These are phyloP conservation scores for Bovichtus diacanthus DNA, from an alignment of 2,797 vertebrate genomes.

Conservation along the genomic window DNA sequence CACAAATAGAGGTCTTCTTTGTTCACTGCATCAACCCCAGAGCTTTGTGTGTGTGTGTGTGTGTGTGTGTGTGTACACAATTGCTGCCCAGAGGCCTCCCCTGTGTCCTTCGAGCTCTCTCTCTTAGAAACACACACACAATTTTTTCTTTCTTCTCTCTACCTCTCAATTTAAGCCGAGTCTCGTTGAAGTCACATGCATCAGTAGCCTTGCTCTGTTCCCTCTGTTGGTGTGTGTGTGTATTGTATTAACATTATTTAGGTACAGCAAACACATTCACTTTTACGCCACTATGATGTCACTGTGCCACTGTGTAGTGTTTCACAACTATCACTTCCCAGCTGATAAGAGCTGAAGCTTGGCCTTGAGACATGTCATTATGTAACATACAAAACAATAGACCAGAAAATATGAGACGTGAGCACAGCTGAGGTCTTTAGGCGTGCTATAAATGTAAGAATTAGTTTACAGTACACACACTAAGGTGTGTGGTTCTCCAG, in stretches of 20 bases:
- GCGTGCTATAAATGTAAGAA: not conserved
- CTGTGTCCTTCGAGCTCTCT: conserved; percentile 1
- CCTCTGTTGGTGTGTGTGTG: not conserved
- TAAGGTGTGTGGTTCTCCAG: not conserved
- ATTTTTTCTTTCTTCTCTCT: too few species aligned
- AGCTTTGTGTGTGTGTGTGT: conserved; percentile 22
- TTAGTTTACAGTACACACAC: not conserved
- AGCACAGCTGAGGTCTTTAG: not conserved
- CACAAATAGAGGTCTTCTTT: conserved; percentile 81
- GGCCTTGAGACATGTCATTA: conserved; percentile 17
- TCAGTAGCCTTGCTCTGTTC: conserved; percentile 15
- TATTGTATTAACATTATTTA: too few species aligned
- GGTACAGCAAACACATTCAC: too few species aligned
- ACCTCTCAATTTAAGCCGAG: too few species aligned
- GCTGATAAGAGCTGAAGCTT: conserved; percentile 35
- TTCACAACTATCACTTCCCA: conserved; percentile 16
- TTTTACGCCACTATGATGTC: not conserved
- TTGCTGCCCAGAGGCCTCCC: conserved; percentile 15
- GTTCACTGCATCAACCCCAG: conserved; percentile 62
- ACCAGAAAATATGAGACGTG: not conserved
- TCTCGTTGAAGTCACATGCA: conserved; percentile 57
- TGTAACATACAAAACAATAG: conserved; percentile 7
- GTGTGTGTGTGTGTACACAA: conserved; percentile 43
- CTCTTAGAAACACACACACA: conserved; percentile 1
- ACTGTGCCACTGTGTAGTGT: not conserved